These are phyloP conservation scores for Oxyscelio sp. DNA, from an alignment of 2,888 invertebrate species.

Conservation along the genomic window DNA sequence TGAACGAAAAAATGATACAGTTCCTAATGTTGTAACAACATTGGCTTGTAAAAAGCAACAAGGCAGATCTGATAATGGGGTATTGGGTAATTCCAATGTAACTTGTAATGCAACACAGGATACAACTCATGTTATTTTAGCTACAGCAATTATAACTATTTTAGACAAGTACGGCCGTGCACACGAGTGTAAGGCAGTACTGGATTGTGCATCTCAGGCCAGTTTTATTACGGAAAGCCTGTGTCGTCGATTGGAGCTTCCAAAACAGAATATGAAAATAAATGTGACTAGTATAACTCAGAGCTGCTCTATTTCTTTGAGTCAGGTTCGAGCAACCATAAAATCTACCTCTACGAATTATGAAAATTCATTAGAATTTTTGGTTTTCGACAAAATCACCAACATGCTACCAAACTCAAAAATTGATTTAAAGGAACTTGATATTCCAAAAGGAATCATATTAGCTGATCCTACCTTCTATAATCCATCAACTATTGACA, in stretches of 20 bases:
- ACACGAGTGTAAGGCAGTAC: slow-evolving; percentile 10
- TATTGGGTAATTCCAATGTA: not conserved
- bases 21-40: not conserved
- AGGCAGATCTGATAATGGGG: too few relatives aligned
- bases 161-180: not conserved
- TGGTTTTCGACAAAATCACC: not conserved
- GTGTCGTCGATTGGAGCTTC: not conserved
- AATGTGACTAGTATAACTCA: not conserved
- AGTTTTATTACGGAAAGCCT: not conserved
- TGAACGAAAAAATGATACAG: not conserved
- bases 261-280: not conserved
- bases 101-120: not conserved
- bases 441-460: not conserved
- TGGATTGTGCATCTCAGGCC: slow-evolving; percentile 1
- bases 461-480: not conserved
- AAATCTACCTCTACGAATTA: not conserved
- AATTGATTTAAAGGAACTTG: not conserved
- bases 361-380: not conserved
- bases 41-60: not conserved
- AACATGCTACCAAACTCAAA: not conserved
- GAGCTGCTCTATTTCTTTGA: not conserved
- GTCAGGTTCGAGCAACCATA: not conserved
- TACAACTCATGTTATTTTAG: not conserved
- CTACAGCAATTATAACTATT: not conserved
- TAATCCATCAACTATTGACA: not conserved